Base-by-base conservation (phyloP, 1,140 invertebrate species). In the Potamilus streckersoni region DNA sequence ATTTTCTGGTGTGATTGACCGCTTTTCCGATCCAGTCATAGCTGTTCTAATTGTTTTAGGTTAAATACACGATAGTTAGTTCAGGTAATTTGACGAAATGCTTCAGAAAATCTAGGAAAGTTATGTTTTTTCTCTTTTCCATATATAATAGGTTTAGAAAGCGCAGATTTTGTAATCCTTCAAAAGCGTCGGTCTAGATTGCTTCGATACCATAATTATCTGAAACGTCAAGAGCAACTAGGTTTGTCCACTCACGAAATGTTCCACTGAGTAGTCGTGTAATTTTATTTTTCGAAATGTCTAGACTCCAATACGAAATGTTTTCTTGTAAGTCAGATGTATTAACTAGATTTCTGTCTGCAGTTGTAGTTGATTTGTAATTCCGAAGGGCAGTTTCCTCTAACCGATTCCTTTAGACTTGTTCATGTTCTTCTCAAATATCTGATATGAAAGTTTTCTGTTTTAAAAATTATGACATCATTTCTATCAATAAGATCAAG, bases 81-180 rank as follows among this genome's bases (percentile, higher is more conserved):
- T 64, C 55, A 1, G 61, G 31, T 19, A 72, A 56, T 17, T 17
- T 31, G 61, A 27, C 56, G 27, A 23, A 72, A 72, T 14, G 57
- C 31, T 13, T 12, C n/a, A 1, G 38, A 55, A 56, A 72, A 56
- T 17, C 1, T 15, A n/a, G n/a, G n/a, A 0, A 6, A n/a, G 6
- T 55, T 65, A 3, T 49, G 27, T 2, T 31, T 31, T 72, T 64
- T 14, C 20, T 20, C 14, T 65, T 65, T 58, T 31, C 12, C 27
- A 57, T 72, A 12, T 38, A 20, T 64, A 23, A 57, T 57, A 72
- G 15, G 27, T 72, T 62, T 23, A 72, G 23, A 23, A 55, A 64
- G 27, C 57, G 61, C 55, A 72, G 55, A 56, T 72, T 72, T n/a
- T 56, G 2, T 58, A 72, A 62, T 15, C 71, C 71, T 14, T 20